Conservation (phyloP, 2,797 vertebrate species). For the Acanthurus tractus region DNA sequence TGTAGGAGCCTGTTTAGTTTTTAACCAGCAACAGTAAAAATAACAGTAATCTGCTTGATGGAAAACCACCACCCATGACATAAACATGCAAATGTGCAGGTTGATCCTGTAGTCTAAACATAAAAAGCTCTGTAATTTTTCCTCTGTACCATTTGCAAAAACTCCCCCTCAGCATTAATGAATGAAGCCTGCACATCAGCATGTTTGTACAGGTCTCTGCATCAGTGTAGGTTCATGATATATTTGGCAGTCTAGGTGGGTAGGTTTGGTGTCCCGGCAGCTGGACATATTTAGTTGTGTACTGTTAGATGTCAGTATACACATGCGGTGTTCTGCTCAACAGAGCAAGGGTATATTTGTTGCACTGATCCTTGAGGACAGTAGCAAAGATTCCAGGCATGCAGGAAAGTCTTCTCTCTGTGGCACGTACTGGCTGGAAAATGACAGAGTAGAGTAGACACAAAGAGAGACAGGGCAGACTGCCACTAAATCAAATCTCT, state of each 20-base stretch:
- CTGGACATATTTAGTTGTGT: conserved; percentile 51
- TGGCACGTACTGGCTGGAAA: conserved; percentile 4
- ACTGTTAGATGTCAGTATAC: conserved; percentile 25
- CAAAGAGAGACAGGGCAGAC: neutral
- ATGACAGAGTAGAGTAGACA: conserved; percentile 8
- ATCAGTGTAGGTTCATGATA: conserved; percentile 37
- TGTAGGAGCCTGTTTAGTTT: conserved; percentile 4
- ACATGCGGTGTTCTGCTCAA: conserved; percentile 19
- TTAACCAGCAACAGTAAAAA: conserved; percentile 2
- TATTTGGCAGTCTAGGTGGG: conserved; percentile 51
- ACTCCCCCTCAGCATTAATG: neutral
- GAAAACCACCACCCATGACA: neutral
- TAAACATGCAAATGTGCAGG: conserved; percentile 15
- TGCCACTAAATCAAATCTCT: conserved; percentile 11
- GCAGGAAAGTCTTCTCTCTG: conserved; percentile 24
- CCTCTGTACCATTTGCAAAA: neutral
- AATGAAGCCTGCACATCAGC: neutral
- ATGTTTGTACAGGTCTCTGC: neutral
- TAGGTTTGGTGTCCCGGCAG: conserved; percentile 39
- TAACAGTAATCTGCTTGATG: conserved; percentile 9
- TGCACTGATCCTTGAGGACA: conserved; percentile 53
- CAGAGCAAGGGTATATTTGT: conserved; percentile 54
- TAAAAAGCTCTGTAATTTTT: neutral
- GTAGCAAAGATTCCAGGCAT: conserved; percentile 37
- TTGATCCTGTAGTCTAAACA: conserved; percentile 16